A percentile compares a stretch with the other conserved stretches of the same genome.
phyloP scores from a whole-genome alignment of 2,113 vertebrate species.

The Eudorcas thomsonii region DNA sequence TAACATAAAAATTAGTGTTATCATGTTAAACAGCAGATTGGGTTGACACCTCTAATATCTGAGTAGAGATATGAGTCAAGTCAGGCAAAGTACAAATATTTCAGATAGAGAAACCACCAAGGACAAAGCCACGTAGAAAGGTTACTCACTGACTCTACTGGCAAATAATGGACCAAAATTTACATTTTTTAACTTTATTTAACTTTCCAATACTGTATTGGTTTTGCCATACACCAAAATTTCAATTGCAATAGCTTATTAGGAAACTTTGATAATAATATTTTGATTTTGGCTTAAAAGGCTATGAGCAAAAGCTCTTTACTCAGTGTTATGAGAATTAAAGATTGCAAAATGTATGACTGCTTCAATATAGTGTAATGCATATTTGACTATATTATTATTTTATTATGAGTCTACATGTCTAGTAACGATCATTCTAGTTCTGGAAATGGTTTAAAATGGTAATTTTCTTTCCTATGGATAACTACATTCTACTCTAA shows the following conservation, averaged over 20 bases:
- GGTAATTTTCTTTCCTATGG: neutral
- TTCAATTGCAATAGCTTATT: neutral
- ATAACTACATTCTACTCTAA: neutral
- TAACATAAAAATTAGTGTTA: neutral
- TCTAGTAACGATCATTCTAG: neutral
- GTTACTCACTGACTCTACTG: neutral
- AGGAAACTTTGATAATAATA: neutral
- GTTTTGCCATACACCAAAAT: neutral
- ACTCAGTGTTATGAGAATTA: neutral
- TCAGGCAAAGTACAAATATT: neutral
- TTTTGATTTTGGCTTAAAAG: neutral
- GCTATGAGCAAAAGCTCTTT: neutral
- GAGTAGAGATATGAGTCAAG: neutral
- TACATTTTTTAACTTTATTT: neutral
- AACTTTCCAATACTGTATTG: too few species aligned
- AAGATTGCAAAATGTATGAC: neutral
- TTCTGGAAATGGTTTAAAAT: neutral
- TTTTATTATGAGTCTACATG: neutral
- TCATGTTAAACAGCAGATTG: neutral
- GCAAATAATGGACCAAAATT: neutral
- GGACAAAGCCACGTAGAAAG: fast-evolving
- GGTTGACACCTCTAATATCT: neutral
- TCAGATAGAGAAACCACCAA: neutral
- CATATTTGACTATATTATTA: neutral
- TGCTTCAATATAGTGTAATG: neutral